Evolutionary conservation across 1,140 invertebrate genomes (phyloP), one percentile per base, ranked within the genome.

Genomic region (Saccostrea echinata): DNA sequence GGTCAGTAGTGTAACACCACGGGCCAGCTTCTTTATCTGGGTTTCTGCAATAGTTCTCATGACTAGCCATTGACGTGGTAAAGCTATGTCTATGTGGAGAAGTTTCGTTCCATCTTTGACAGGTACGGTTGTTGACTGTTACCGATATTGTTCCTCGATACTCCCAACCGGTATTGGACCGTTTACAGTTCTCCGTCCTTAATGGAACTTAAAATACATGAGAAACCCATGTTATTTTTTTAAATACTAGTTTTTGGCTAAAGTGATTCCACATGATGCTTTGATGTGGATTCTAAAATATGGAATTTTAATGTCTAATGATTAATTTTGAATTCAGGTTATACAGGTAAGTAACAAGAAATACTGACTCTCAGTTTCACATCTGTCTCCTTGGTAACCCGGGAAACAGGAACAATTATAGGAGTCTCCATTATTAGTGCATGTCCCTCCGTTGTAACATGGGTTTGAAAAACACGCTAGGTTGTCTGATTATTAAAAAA

Each of bases 11-110:
- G 43, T 84, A 86, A 52, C 88, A 89, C 88, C 88, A 89, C 0
- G 83, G 68, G 3, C 24, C 64, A 11, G 27, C 9, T 30, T 87
- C 83, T 8, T 43, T 27, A 27, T 64, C 76, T 1, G 83, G 85
- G 35, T 89, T 89, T 9, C 88, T 57, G 43, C 88, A 89, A 52
- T 85, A 89, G 55, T 89, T 89, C 11, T 55, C 52, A 6, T 87
- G 86, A 68, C 76, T 80, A 3, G 27, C 85, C 33, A 76, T 33
- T 16, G 81, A 83, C 1, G 68, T 30, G 35, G 81, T 83, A 33
- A 83, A 83, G 1, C 24, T 3, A 35, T 89, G 88, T 13, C 27
- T 24, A 57, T 89, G 88, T 1, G 88, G 88, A 21, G 57, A 21
- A 6, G 53, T 55, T n/a, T 83, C 68, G 24, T 57, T 61, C 88